phyloP scores from a whole-genome alignment of 1,140 invertebrate species.

The Teleogryllus occipitalis region DNA sequence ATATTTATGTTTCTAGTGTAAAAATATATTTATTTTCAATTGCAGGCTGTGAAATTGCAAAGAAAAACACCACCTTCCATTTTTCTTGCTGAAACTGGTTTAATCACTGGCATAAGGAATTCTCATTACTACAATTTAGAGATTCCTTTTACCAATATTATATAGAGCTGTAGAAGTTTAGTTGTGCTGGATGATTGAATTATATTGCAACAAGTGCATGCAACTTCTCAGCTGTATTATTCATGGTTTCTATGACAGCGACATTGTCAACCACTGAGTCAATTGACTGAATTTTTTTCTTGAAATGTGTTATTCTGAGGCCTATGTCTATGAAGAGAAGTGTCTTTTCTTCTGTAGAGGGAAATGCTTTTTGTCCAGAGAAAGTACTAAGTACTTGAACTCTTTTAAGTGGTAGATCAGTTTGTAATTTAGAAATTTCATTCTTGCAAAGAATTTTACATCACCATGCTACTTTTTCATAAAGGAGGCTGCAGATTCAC shows the following conservation, averaged over 20 bases:
- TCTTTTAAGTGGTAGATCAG: not conserved
- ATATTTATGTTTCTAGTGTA: not conserved
- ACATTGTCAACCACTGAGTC: not conserved
- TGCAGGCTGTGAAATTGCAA: conserved; percentile 3
- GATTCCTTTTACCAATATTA: not conserved
- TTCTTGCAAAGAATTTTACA: not conserved
- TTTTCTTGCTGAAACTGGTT: not conserved
- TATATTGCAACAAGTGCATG: not conserved
- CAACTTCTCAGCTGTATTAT: not conserved
- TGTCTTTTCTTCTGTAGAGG: not conserved
- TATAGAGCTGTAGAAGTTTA: not conserved
- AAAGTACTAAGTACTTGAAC: not conserved
- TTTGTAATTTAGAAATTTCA: not conserved
- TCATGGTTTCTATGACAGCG: not conserved
- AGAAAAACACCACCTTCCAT: not conserved
- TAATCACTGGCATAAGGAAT: not conserved
- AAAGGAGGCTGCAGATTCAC: too few species aligned
- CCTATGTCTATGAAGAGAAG: not conserved
- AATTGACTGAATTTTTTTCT: not conserved
- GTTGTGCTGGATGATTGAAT: not conserved
- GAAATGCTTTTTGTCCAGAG: conserved; percentile 1
- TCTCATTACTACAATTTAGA: not conserved
- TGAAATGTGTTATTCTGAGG: not conserved
- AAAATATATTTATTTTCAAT: not conserved
- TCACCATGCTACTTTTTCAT: too few species aligned